These are phyloP conservation scores for Scomber scombrus DNA, from an alignment of 2,113 vertebrate species.

Conservation along the genomic window DNA sequence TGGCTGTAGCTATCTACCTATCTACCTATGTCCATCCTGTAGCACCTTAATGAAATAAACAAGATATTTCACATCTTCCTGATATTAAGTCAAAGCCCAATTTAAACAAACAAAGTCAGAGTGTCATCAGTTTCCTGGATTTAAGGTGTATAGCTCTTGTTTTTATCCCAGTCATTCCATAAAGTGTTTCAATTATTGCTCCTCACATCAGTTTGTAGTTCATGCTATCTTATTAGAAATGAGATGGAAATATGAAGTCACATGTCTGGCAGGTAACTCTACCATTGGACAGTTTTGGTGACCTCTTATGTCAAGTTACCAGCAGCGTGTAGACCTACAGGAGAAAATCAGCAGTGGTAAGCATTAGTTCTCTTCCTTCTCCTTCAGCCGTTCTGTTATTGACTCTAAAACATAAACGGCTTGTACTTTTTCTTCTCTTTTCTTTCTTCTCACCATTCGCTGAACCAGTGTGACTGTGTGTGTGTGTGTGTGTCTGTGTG, in stretches of 20 bases:
- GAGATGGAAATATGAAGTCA: not conserved
- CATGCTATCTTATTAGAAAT: not conserved
- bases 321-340: not conserved
- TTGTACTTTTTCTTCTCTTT: slow-evolving; percentile 7
- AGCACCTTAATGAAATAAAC: too few relatives aligned
- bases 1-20: too few relatives aligned
- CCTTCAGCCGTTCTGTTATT: not conserved
- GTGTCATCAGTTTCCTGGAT: not conserved
- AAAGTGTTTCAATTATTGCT: not conserved
- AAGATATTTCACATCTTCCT: too few relatives aligned
- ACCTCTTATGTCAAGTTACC: not conserved
- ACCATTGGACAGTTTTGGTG: not conserved
- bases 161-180: not conserved
- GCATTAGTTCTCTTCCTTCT: slow-evolving; percentile 4
- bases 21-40: too few relatives aligned
- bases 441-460: slow-evolving; percentile 4
- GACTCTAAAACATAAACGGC: not conserved
- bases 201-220: not conserved
- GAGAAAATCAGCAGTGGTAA: not conserved
- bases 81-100: too few relatives aligned
- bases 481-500: slow-evolving; percentile 25
- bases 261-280: not conserved
- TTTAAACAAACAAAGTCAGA: too few relatives aligned
- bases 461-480: slow-evolving; percentile 19
- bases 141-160: not conserved